Evolutionary conservation across 2,888 invertebrate species (phyloP), one percentile per base, ranked within the genome.

Genomic region (Coenonympha glycerion): DNA sequence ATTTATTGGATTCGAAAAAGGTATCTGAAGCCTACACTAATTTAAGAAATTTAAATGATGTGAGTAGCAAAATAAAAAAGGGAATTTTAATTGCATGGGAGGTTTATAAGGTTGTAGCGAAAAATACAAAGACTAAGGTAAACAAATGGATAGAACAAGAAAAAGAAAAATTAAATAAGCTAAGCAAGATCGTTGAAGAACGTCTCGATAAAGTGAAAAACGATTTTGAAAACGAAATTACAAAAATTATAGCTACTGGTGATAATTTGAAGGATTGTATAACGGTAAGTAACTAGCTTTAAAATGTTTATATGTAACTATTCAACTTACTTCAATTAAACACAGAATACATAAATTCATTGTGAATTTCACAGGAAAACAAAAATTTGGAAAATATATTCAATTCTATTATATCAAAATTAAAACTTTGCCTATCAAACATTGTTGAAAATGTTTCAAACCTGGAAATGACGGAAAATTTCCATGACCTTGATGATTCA

Each of bases 21-120:
- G 6, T 9, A 2, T 24, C 24, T 4, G 24, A 24, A 24, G 6
- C 2, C 24, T 6, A 24, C 24, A 24, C 24, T 2, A 9, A 24
- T 6, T 24, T 18, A 18, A 16, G 19, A 6, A 9, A 36, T 36
- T 36, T 36, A 3, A 36, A 36, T 8, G 36, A 36, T 9, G 6
- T 71, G 6, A 70, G 69, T 72, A 57, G 59, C 21, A 66, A 60
- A 40, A 63, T 74, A 11, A 73, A 66, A 56, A 61, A 63, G 2
- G 66, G 61, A 40, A 65, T 68, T 0, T 48, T 59, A 30, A 61
- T 58, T 34, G 62, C 65, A 13, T 75, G 71, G 73, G 61, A 69
- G 8, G 59, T 61, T 11, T 44, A 78, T 1, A 71, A 69, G 58
- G 46, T 53, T n/a, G 49, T 71, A 9, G 66, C 69, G n/a, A 48